Evolutionary conservation across 1,140 invertebrate genomes (phyloP).

Genomic region (Zaprionus africanus): DNA sequence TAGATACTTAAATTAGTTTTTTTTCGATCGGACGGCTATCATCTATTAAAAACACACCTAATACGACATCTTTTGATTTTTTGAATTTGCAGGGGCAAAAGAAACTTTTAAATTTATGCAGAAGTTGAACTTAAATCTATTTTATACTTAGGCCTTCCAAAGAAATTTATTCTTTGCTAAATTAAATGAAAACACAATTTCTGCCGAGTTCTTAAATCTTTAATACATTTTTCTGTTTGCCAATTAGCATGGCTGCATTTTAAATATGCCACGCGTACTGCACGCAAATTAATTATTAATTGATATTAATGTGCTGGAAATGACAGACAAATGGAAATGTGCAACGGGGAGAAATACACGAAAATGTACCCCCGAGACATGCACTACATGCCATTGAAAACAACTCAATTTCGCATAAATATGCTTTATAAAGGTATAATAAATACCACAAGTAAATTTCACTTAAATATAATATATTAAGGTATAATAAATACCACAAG

Average conservation of each 20-base stretch:
- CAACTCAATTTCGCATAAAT: constrained; percentile 19
- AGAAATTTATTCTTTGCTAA: background rate
- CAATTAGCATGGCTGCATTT: constrained; percentile 39
- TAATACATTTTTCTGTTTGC: background rate
- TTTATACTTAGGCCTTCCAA: background rate
- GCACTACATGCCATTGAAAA: constrained; percentile 15
- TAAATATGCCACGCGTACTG: constrained; percentile 20
- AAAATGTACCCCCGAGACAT: background rate
- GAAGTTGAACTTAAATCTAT: background rate
- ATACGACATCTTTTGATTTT: constrained; percentile 20
- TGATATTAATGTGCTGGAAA: constrained; percentile 52
- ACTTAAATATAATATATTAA: background rate
- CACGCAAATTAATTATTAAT: constrained; percentile 57
- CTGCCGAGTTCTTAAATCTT: background rate
- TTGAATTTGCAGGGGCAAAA: background rate
- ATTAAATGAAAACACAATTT: background rate
- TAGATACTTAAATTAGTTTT: background rate
- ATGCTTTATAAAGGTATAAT: background rate
- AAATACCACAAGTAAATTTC: constrained; percentile 58
- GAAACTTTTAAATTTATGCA: constrained; percentile 41
- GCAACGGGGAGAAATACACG: constrained; percentile 1
- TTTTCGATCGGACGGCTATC: constrained; percentile 29
- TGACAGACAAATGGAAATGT: constrained; percentile 31
- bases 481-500: constrained; percentile 17
- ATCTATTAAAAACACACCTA: constrained; percentile 52